phyloP scores from a whole-genome alignment of 2,888 invertebrate genomes.

The Empis stercorea region DNA sequence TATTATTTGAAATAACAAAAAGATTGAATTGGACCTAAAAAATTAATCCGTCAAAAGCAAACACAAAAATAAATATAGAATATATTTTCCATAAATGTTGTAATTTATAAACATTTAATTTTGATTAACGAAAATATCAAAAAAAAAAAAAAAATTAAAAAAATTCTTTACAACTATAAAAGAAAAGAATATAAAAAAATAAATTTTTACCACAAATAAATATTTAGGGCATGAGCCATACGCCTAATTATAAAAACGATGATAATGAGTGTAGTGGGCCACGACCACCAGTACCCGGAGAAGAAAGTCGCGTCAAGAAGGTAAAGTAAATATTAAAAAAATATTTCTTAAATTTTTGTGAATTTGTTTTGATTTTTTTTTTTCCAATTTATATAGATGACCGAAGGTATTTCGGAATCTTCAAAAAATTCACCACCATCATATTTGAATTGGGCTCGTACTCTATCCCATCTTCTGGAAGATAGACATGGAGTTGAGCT shows the following conservation, averaged over 20 bases:
- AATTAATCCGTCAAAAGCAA: too few relatives aligned
- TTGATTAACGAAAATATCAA: not conserved
- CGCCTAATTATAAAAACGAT: conserved; percentile 33
- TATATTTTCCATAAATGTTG: too few relatives aligned
- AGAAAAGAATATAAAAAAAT: not conserved
- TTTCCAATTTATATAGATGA: conserved; percentile 28
- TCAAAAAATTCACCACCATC: conserved; percentile 45
- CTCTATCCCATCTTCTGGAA: conserved; percentile 69
- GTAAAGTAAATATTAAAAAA: conserved; percentile 17
- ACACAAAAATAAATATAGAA: too few relatives aligned
- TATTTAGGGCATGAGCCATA: conserved; percentile 33
- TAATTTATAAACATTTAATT: too few relatives aligned
- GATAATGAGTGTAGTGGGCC: conserved; percentile 44
- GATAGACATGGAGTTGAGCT: conserved; percentile 82
- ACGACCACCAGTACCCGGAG: conserved; percentile 74
- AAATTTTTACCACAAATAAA: not conserved
- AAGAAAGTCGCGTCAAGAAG: conserved; percentile 39
- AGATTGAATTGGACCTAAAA: too few relatives aligned
- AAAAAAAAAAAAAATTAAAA: conserved; percentile 8
- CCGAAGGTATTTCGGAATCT: conserved; percentile 34
- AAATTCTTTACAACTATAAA: too few relatives aligned
- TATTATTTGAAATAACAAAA: too few relatives aligned
- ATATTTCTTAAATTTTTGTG: not conserved
- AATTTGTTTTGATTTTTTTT: not conserved
- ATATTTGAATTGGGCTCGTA: conserved; percentile 81